Conservation (phyloP, 2,113 vertebrate genomes). For the Apus apus region DNA sequence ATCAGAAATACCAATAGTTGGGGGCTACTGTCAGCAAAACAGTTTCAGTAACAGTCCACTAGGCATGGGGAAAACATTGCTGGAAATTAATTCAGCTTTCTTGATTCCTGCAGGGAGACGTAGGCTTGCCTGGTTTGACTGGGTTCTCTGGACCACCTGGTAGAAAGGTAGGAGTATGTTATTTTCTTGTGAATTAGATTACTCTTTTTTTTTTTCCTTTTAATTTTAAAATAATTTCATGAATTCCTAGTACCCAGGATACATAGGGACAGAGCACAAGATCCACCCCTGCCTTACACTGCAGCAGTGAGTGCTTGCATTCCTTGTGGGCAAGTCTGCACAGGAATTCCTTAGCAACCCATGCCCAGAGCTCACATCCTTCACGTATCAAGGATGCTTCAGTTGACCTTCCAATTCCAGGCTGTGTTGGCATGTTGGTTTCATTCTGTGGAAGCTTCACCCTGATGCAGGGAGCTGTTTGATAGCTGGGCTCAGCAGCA, state of each 20-base stretch:
- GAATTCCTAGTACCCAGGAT: background rate
- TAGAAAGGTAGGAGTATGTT: conserved; percentile 83
- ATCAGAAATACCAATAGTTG: background rate
- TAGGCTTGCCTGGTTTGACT: conserved; percentile 84
- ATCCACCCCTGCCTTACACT: background rate
- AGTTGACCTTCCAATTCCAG: background rate
- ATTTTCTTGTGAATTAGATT: background rate
- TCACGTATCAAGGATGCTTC: fast-evolving
- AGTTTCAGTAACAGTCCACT: background rate
- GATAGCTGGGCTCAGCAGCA: background rate
- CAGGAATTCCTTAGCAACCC: background rate
- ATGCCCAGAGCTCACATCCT: background rate
- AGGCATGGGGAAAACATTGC: background rate
- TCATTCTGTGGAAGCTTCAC: background rate
- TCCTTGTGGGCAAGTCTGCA: fast-evolving
- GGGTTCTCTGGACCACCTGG: conserved; percentile 86
- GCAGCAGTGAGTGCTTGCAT: background rate
- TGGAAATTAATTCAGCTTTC: background rate
- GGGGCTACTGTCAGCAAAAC: background rate
- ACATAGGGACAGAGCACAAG: background rate
- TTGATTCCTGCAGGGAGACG: conserved; percentile 83
- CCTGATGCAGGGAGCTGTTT: background rate
- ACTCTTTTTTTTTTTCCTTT: background rate
- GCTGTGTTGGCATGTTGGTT: background rate
- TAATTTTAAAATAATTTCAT: background rate